Evolutionary conservation across 1,140 invertebrate genomes (phyloP), one percentile per base, ranked within the genome.

Genomic region (Euwallacea similis): DNA sequence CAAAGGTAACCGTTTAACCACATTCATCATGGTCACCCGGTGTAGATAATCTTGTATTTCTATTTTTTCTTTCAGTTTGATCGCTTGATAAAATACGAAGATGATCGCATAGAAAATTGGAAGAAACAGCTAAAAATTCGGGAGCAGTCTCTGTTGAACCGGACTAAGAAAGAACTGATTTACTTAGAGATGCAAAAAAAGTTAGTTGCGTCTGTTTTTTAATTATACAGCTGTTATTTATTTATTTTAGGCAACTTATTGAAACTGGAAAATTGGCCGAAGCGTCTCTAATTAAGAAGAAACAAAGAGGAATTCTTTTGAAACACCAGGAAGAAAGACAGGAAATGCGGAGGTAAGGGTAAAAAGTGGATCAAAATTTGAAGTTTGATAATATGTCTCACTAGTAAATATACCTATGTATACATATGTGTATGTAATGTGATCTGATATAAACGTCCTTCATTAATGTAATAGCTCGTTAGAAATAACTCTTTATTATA

Each of bases 151-250:
- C 69, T 82, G 41, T 61, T 81, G 21, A 79, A 81, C 69, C 65
- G 80, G 16, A 81, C 77, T 7, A 81, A 79, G 75, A 75, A 76
- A 6, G 80, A 82, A 72, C 73, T 82, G 42, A 75, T 76, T 7
- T 81, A 76, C 78, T 71, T 82, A 21, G 81, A 82, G 71, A 79
- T 82, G 63, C 79, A 81, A 67, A 79, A 77, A 74, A 82, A 80
- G 80, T 81, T 74, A 76, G 76, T 79, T 42, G 13, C 9, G 11
- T 64, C 8, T 33, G 0, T 8, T 64, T 13, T 47, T n/a, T 13
- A 50, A 50, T 50, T 64, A 41, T 21, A 13, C 10, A 8, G 13
- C 11, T 64, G 62, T 47, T 15, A 13, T 8, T 64, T 47, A 47
- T 50, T 7, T 21, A 50, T 41, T 76, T 71, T 62, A 81, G 80